Percentiles rank a stretch among this genome's conserved stretches.
Evolutionary conservation across 1,140 invertebrate species (phyloP).

Genomic region (Drosophila azteca): DNA sequence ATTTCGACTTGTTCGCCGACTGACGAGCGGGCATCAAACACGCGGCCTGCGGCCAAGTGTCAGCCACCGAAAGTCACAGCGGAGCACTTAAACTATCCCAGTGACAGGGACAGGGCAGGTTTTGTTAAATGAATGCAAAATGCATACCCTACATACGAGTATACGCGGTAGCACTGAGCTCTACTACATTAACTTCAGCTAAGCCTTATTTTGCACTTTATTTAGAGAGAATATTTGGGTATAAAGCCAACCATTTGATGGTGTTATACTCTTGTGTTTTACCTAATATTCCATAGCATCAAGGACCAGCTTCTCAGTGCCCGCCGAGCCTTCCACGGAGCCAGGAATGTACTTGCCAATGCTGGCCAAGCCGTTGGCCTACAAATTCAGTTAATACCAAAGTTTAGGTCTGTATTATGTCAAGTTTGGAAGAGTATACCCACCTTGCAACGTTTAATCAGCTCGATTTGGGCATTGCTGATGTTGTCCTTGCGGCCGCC

Average conservation of each 20-base stretch:
- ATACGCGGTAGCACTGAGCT: no score
- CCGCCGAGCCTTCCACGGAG: slow-evolving; percentile 52
- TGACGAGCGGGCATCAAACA: slow-evolving; percentile 48
- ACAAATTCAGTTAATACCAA: background rate
- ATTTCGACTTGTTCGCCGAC: slow-evolving; percentile 61
- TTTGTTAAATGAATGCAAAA: no score
- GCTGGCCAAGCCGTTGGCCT: slow-evolving; percentile 66
- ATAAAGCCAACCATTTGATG: no score
- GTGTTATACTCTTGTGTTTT: background rate
- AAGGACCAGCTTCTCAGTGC: slow-evolving; percentile 27
- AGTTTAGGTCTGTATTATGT: background rate
- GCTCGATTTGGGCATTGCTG: slow-evolving; percentile 91
- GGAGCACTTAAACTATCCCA: slow-evolving; percentile 42
- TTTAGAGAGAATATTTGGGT: background rate
- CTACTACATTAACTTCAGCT: no score
- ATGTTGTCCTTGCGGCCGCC: slow-evolving; percentile 94
- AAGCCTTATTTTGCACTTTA: background rate
- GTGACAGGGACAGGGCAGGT: background rate
- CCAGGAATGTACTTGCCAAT: slow-evolving; percentile 67
- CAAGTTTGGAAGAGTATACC: background rate
- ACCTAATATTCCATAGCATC: slow-evolving; percentile 39
- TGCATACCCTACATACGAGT: no score
- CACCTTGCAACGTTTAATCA: slow-evolving; percentile 95
- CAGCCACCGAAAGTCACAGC: slow-evolving; percentile 45
- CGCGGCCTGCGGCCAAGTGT: slow-evolving; percentile 64